These are phyloP conservation scores for Lysandra coridon DNA, from an alignment of 2,888 invertebrate genomes.

Conservation along the genomic window DNA sequence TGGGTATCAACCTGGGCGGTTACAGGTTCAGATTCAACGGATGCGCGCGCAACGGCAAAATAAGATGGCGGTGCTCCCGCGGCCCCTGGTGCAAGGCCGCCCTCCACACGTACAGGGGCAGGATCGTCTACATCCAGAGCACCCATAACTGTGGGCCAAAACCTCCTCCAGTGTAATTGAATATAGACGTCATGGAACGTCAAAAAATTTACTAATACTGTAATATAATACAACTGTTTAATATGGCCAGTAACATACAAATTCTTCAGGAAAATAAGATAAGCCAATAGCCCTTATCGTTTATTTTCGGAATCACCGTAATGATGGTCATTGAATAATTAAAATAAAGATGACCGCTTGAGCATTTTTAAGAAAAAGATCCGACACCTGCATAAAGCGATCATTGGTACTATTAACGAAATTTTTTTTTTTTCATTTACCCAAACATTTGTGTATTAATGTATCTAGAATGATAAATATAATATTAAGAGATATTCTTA, in stretches of 20 bases:
- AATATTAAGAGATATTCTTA: no score
- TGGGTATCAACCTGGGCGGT: conserved; percentile 74
- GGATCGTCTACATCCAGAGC: conserved; percentile 73
- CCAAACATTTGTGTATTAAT: no score
- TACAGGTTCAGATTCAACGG: conserved; percentile 74
- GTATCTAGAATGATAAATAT: no score
- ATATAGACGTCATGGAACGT: neutral
- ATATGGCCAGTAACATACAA: neutral
- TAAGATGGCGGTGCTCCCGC: conserved; percentile 72
- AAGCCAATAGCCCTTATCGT: neutral
- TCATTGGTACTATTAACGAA: no score
- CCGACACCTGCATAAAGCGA: no score
- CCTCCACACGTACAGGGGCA: conserved; percentile 68
- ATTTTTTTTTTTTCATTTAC: no score
- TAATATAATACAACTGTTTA: neutral
- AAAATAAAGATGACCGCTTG: neutral
- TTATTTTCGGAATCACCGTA: neutral
- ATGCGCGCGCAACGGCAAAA: conserved; percentile 71
- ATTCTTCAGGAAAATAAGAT: neutral
- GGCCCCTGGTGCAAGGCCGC: conserved; percentile 77
- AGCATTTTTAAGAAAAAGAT: neutral
- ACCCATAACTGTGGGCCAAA: conserved; percentile 73
- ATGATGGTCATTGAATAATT: no score
- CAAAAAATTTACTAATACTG: neutral
- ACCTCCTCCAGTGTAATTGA: conserved; percentile 49